A percentile compares a stretch with the other conserved stretches of the same genome.
phyloP scores from a whole-genome alignment of 2,113 vertebrate species.

The Saimiri boliviensis region DNA sequence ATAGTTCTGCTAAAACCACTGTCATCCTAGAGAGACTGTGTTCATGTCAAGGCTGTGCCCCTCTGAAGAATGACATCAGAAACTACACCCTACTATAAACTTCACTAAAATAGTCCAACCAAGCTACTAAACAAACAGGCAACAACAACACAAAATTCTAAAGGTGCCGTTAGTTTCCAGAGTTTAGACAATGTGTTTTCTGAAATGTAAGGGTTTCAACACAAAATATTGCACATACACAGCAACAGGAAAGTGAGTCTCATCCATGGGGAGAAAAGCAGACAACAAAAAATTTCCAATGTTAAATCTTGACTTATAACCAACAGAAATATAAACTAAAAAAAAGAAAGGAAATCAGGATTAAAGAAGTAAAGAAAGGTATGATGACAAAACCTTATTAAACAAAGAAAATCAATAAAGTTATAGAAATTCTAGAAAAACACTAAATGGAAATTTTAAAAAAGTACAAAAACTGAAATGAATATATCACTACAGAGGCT shows the following conservation, averaged over 20 bases:
- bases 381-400: background rate
- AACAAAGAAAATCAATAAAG: background rate
- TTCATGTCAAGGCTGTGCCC: background rate
- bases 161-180: background rate
- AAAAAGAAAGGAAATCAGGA: background rate
- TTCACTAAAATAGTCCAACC: background rate
- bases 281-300: background rate
- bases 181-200: background rate
- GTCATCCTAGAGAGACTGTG: background rate
- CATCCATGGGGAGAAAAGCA: background rate
- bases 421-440: background rate
- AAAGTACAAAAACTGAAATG: background rate
- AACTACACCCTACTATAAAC: background rate
- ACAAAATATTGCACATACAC: background rate
- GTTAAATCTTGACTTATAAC: background rate
- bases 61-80: background rate
- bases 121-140: background rate
- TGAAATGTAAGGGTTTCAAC: background rate
- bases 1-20: background rate
- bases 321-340: background rate
- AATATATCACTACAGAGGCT: background rate
- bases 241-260: background rate
- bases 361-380: background rate
- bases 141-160: background rate
- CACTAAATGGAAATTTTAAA: background rate